Conservation (phyloP, 2,797 vertebrate species). For the Eptatretus atami region DNA sequence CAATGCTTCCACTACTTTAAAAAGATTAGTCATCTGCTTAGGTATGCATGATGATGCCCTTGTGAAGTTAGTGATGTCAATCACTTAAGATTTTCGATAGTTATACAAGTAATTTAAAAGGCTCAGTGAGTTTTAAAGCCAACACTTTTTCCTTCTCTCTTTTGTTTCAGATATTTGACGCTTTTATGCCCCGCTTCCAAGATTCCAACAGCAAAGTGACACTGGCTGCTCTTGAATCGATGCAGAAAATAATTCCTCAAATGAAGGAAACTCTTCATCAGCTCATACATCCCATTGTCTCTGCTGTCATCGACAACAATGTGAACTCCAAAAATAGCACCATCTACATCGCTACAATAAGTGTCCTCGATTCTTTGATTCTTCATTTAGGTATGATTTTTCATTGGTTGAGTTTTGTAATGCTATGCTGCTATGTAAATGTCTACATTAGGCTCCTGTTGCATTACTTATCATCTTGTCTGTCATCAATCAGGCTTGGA, state of each 20-base stretch:
- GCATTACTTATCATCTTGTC: background rate
- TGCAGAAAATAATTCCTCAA: conserved; percentile 33
- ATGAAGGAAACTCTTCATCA: conserved; percentile 38
- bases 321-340: conserved; percentile 67
- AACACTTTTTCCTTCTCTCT: background rate
- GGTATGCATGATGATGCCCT: background rate
- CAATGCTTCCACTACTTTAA: too few relatives aligned
- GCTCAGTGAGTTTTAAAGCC: too few relatives aligned
- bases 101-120: conserved; percentile 8
- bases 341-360: conserved; percentile 40
- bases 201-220: conserved; percentile 84
- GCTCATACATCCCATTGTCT: conserved; percentile 50
- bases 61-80: conserved; percentile 14
- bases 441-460: background rate
- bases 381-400: conserved; percentile 27
- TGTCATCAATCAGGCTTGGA: background rate
- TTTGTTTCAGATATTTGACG: conserved; percentile 41
- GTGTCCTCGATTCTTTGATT: conserved; percentile 32
- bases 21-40: background rate
- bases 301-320: conserved; percentile 71
- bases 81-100: background rate
- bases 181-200: conserved; percentile 43
- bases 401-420: background rate
- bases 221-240: conserved; percentile 42
- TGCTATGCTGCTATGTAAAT: conserved; percentile 1